A percentile compares a stretch with the other conserved stretches of the same genome.
Conservation (phyloP, 2,797 vertebrate genomes). For the Limnodromus scolopaceus region DNA sequence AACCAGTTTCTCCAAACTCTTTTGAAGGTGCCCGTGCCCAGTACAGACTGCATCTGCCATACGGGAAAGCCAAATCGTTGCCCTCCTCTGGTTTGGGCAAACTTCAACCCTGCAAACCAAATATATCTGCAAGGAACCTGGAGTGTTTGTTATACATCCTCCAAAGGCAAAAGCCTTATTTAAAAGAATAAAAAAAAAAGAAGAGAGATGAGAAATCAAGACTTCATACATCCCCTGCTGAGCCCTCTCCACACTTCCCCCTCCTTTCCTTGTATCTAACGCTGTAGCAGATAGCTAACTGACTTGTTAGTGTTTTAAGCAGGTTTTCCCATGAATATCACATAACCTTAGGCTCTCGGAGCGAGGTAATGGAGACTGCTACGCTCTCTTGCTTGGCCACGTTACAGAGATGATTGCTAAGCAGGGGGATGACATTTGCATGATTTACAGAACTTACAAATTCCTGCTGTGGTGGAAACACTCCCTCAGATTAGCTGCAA, state of each 20-base stretch:
- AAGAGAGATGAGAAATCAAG: not conserved
- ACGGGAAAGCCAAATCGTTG: not conserved
- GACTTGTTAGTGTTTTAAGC: not conserved
- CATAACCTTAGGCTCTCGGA: not conserved
- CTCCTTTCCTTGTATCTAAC: not conserved
- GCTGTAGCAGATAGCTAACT: not conserved
- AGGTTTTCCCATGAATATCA: conserved; percentile 37
- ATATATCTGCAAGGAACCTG: not conserved
- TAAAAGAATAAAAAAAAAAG: not conserved
- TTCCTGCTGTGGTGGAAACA: not conserved
- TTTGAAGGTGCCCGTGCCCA: fast-evolving
- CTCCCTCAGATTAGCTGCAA: not conserved
- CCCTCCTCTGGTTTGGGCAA: not conserved
- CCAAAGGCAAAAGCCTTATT: not conserved
- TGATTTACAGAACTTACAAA: not conserved
- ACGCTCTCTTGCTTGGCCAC: not conserved
- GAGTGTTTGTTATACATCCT: not conserved
- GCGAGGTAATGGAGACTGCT: not conserved
- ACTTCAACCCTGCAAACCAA: not conserved
- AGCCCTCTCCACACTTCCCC: not conserved
- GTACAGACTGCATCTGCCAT: not conserved
- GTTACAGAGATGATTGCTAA: not conserved
- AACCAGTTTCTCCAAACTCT: not conserved
- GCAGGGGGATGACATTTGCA: not conserved
- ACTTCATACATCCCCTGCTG: not conserved